A percentile compares a stretch with the other conserved stretches of the same genome.
These are phyloP conservation scores for Pararge aegeria DNA, from an alignment of 1,140 invertebrate genomes.

Conservation along the genomic window DNA sequence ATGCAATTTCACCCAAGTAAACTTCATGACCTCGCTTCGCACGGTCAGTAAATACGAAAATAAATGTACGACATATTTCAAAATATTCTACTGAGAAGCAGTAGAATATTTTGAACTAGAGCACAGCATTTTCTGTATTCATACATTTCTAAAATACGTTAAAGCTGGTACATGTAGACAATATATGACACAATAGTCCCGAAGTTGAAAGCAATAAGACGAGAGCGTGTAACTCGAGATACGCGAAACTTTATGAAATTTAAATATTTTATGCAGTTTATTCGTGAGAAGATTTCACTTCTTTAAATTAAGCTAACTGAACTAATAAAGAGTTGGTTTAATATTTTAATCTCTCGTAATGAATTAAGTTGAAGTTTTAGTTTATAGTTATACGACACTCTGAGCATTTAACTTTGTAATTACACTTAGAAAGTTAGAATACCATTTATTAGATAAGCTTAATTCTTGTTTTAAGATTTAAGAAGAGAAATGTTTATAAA, in stretches of 20 bases:
- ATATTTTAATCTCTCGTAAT: slow-evolving; percentile 12
- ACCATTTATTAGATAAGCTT: too few relatives aligned
- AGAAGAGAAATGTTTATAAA: too few relatives aligned
- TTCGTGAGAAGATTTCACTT: slow-evolving; percentile 1
- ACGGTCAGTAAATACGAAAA: slow-evolving; percentile 1
- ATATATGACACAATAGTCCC: slow-evolving; percentile 23
- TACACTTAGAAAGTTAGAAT: background rate
- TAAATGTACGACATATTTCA: slow-evolving; percentile 1
- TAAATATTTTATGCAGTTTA: slow-evolving; percentile 28
- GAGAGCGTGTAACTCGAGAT: slow-evolving; percentile 11
- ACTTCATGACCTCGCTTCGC: too few relatives aligned
- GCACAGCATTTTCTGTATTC: slow-evolving; percentile 2
- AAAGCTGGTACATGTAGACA: slow-evolving; percentile 19
- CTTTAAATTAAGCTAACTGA: slow-evolving; percentile 5
- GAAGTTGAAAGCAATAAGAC: slow-evolving; percentile 26
- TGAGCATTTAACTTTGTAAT: background rate
- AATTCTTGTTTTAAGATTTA: too few relatives aligned
- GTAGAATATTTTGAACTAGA: too few relatives aligned
- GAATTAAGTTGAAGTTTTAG: slow-evolving; percentile 9
- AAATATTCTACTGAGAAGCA: slow-evolving; percentile 8
- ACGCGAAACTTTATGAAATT: slow-evolving; percentile 13
- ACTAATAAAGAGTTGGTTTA: slow-evolving; percentile 13
- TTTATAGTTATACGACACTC: slow-evolving; percentile 4
- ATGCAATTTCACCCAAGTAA: too few relatives aligned
- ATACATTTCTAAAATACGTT: slow-evolving; percentile 8